Base-by-base conservation (phyloP, 1,140 invertebrate species). In the Hypothenemus hampei region DNA sequence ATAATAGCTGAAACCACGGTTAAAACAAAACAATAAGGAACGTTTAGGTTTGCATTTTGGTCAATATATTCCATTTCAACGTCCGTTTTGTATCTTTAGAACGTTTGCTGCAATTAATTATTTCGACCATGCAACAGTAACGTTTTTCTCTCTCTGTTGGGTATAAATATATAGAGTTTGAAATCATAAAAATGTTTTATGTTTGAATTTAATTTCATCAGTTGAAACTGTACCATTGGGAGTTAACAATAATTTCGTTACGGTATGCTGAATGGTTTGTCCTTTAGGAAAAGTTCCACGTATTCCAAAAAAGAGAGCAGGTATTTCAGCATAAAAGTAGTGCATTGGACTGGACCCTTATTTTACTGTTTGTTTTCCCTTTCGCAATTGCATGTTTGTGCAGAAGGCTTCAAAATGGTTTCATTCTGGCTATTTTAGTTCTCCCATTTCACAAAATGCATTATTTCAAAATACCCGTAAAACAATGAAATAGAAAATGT, bases 271-370 rank as follows among this genome's bases (percentile, higher is more conserved):
- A 48, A 48, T 48, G 33, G 33, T 21, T 35, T 13, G 19, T 22
- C 31, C 24, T 21, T 48, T 48, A 35, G 31, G 44, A 48, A 48
- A 48, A 48, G 31, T 16, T 48, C 15, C 46, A 48, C 46, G 46
- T 48, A 48, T n/a, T 31, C 46, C 46, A 48, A 48, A 48, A 48
- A 48, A 48, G 46, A 36, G 15, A 48, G 46, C 19, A n/a, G n/a
- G n/a, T n/a, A 48, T 48, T 36, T 48, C 19, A 48, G 46, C 29
- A 48, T 48, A 48, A 48, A 48, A 48, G 46, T 48, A 48, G 46
- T 48, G 46, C 46, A 48, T 33, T 48, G 46, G 24, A 48, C 46
- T 36, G 20, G 20, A 37, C 46, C 33, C 33, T 21, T 48, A 48
- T 36, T 29, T 46, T 46, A 29, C 44, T 46, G 46, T 48, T 36